Evolutionary conservation across 2,797 vertebrate genomes (phyloP).

Genomic region (Chanos chanos): DNA sequence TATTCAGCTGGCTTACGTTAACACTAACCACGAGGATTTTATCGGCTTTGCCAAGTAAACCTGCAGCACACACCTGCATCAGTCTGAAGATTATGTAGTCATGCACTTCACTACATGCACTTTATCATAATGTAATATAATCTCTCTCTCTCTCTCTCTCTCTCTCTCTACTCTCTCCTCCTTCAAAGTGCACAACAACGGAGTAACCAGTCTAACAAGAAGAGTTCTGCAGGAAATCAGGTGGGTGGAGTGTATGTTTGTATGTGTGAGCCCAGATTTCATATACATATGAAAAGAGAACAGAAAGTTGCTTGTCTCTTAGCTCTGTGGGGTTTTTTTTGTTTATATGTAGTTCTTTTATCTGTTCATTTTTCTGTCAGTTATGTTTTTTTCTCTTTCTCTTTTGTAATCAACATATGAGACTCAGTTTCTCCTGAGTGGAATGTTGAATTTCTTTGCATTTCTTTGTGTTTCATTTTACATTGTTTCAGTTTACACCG

Average conservation of each 20-base stretch:
- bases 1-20: slow-evolving; percentile 94
- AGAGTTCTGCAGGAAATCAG: slow-evolving; percentile 90
- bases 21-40: slow-evolving; percentile 97
- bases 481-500: not conserved
- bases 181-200: slow-evolving; percentile 88
- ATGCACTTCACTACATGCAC: not conserved
- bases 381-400: slow-evolving; percentile 28
- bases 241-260: slow-evolving; percentile 61
- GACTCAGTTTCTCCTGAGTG: not conserved
- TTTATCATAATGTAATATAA: not conserved
- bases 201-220: slow-evolving; percentile 90
- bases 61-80: too few relatives aligned
- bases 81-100: too few relatives aligned
- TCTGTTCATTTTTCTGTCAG: slow-evolving; percentile 19
- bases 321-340: too few relatives aligned
- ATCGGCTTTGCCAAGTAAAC: slow-evolving; percentile 97
- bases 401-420: not conserved
- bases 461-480: not conserved
- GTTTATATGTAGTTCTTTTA: too few relatives aligned
- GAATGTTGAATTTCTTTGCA: not conserved
- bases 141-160: not conserved
- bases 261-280: slow-evolving; percentile 25
- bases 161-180: not conserved
- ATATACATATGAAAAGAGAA: too few relatives aligned
- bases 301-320: too few relatives aligned